Base-by-base conservation (phyloP, 2,797 vertebrate genomes). In the Saxicola maurus region DNA sequence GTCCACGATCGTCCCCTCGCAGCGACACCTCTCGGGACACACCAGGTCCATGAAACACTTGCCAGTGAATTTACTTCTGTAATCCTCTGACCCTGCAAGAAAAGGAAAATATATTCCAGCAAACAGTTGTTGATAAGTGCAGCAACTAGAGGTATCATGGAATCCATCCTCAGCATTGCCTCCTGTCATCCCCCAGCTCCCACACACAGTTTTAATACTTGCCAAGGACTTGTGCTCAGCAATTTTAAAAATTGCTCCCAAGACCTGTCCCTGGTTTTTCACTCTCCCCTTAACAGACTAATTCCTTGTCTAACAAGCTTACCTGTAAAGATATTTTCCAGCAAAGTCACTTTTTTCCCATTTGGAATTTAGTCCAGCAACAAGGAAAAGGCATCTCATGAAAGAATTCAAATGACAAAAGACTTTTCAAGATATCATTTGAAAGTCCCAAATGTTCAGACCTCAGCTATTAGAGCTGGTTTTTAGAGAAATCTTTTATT, bases 41-140 rank as follows among this genome's bases (percentile, higher is more conserved):
- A 99, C 97, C 13, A 99, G 98, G 90, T 99, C 99, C 97, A 98
- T 98, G 97, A 99, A 99, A 89, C 99, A 99, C 40, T 99, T 98
- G 2, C 98, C 97, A 2, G 98, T 98, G 88, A 99, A 98, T 64
- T 98, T 98, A 91, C 97, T 98, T 48, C 98, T 98, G 90, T 99
- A 99, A 91, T 99, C 99, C 91, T 99, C 99, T 27, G 98, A 98
- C 94, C 99, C 99, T 99, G 96, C 25, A 87, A 91, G 19, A 75
- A 88, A 87, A 77, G 48, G 93, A 90, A 91, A 97, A 91, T 35
- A 61, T 10, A 60, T 67, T 77, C 48, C 75, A 28, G 40, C 86
- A 80, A 95, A 83, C 31, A 40, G 60, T 3, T 89, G 37, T 28
- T 77, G 90, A 45, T 53, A 89, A 45, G 49, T 17, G 61, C 37